A percentile compares a stretch with the other conserved stretches of the same genome.
Conservation (phyloP, 2,797 vertebrate species). For the Pagetopsis macropterus region DNA sequence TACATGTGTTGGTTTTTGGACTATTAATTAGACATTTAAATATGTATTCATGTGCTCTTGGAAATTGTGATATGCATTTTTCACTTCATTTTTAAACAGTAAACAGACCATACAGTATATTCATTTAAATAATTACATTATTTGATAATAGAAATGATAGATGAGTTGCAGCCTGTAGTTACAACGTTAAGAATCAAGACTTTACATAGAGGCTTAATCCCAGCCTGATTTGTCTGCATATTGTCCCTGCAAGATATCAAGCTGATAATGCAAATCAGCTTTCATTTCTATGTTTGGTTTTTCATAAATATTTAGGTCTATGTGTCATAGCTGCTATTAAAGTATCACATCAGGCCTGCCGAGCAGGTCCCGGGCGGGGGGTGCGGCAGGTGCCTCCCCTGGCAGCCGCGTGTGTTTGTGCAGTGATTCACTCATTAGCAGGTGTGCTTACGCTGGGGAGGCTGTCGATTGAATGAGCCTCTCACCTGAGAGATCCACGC, state of each 20-base stretch:
- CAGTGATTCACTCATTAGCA: conserved; percentile 70
- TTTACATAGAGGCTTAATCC: not conserved
- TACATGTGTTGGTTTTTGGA: no score
- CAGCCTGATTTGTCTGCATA: not conserved
- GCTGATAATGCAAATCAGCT: not conserved
- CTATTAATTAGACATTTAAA: no score
- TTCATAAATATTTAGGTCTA: not conserved
- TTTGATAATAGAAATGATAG: not conserved
- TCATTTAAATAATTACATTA: not conserved
- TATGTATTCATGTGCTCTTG: no score
- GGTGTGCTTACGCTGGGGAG: conserved; percentile 71
- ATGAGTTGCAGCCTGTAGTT: not conserved
- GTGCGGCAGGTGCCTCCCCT: conserved; percentile 29
- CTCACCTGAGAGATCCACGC: conserved; percentile 80
- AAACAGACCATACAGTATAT: not conserved
- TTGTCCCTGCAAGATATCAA: not conserved
- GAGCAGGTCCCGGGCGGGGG: conserved; percentile 6
- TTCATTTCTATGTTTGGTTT: not conserved
- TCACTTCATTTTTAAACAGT: no score
- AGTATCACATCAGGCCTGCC: not conserved
- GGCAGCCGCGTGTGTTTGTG: conserved; percentile 44
- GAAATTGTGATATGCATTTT: no score
- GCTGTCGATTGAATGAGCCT: conserved; percentile 74
- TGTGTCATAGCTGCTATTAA: not conserved
- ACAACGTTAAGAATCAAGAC: not conserved